Evolutionary conservation across 2,113 vertebrate genomes (phyloP), one percentile per base, ranked within the genome.

Genomic region (Sebastes schlegelii): DNA sequence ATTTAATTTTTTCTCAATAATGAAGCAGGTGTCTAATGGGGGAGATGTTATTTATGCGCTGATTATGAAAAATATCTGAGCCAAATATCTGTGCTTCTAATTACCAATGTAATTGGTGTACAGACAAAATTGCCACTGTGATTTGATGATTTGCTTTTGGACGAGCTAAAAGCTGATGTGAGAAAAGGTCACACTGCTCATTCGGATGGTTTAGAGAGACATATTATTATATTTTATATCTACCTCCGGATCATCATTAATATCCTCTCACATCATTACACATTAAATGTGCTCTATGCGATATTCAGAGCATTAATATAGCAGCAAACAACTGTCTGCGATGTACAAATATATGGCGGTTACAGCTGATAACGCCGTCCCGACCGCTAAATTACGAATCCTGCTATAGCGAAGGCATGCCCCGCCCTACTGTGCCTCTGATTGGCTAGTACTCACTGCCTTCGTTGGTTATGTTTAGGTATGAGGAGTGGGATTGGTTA

Each of bases 1-100:
- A 4, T 51, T 65, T 42, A 34, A 34, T 16, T 57, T n/a, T 40
- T 5, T 16, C 6, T 46, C 21, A 34, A 4, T 81, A 73, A 85
- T 79, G 62, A 65, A 80, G 34, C 67, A 77, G 79, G 73, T 86
- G 79, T 83, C 77, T 89, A 88, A 89, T 83, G 61, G 78, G 78
- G 40, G 73, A 84, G 61, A 61, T 84, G 67, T 79, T 86, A 84
- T 81, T 82, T 62, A 76, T 40, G 55, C 57, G 68, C 12, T 84
- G 52, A 91, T 84, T 77, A 80, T 86, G 46, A 79, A 80, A 85
- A 74, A 82, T 84, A 87, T 76, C 77, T 55, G 62, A 55, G 73
- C 49, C 84, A 73, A 54, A 83, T 80, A 88, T 84, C 66, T 58
- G 16, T 71, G 46, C 21, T 66, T 80, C 19, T 83, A 82, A 87